A percentile compares a stretch with the other conserved stretches of the same genome.
phyloP scores from a whole-genome alignment of 2,113 vertebrate genomes.

The Melanostigma gelatinosum region DNA sequence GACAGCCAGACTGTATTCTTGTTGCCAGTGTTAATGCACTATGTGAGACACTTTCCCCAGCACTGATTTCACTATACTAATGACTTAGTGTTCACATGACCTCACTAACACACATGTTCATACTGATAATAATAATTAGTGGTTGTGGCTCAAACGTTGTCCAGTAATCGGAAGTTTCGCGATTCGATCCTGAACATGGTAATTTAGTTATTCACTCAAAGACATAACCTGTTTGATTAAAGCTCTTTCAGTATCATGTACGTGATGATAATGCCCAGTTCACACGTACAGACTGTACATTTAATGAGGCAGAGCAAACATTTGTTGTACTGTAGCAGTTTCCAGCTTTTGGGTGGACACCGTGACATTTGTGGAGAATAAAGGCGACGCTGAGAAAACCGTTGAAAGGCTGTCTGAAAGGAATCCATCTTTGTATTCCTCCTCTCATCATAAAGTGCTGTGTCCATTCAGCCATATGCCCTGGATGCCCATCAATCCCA shows the following conservation, averaged over 20 bases:
- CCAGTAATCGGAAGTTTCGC: too few relatives aligned
- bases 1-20: not conserved
- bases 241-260: not conserved
- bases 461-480: constrained; percentile 18
- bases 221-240: not conserved
- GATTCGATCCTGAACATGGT: not conserved
- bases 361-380: constrained; percentile 1
- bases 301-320: not conserved
- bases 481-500: constrained; percentile 34
- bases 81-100: too few relatives aligned
- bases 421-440: constrained; percentile 35
- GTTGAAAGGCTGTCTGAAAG: constrained; percentile 14
- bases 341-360: not conserved
- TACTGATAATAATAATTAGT: too few relatives aligned
- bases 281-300: not conserved
- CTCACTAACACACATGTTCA: too few relatives aligned
- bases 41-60: too few relatives aligned
- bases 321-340: not conserved
- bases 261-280: not conserved
- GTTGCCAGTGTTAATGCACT: not conserved
- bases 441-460: constrained; percentile 34
- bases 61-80: too few relatives aligned
- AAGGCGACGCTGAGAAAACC: not conserved
- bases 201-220: not conserved
- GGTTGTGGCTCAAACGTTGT: too few relatives aligned